Evolutionary conservation across 2,888 invertebrate genomes (phyloP).

Genomic region (Rugalucina vietnamica): DNA sequence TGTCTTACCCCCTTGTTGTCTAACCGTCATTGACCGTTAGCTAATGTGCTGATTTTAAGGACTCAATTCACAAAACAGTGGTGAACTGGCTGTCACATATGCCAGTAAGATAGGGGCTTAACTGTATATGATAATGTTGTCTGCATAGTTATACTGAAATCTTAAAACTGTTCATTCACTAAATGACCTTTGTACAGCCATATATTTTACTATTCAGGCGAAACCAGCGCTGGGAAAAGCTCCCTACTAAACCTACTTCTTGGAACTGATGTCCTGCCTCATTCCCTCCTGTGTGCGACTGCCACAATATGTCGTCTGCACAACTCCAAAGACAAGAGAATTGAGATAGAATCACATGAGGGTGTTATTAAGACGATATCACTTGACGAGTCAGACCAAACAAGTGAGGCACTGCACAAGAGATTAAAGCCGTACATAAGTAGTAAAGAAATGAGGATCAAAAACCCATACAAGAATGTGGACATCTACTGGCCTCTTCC

Average conservation of each 20-base stretch:
- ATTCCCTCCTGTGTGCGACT: constrained; percentile 76
- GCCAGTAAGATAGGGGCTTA: no score
- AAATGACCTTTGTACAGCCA: neutral
- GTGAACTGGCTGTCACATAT: no score
- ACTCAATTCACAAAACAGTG: no score
- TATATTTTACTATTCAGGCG: no score
- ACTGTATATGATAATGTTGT: no score
- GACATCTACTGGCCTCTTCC: constrained; percentile 76
- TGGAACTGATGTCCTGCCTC: constrained; percentile 73
- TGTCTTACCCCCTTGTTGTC: no score
- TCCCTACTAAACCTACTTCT: constrained; percentile 77
- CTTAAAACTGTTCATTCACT: no score
- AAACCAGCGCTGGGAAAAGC: constrained; percentile 80
- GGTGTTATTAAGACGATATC: neutral
- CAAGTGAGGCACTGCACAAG: constrained; percentile 7
- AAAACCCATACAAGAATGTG: constrained; percentile 67
- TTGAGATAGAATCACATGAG: constrained; percentile 27
- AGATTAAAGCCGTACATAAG: constrained; percentile 52
- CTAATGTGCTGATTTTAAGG: no score
- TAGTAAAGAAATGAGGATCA: constrained; percentile 49
- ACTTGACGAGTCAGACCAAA: neutral
- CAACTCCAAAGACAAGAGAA: constrained; percentile 47
- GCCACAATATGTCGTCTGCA: constrained; percentile 70
- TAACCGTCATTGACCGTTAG: no score
- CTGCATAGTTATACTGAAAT: no score